Evolutionary conservation across 2,797 vertebrate species (phyloP), one percentile per base, ranked within the genome.

Genomic region (Ambastaia sidthimunki): DNA sequence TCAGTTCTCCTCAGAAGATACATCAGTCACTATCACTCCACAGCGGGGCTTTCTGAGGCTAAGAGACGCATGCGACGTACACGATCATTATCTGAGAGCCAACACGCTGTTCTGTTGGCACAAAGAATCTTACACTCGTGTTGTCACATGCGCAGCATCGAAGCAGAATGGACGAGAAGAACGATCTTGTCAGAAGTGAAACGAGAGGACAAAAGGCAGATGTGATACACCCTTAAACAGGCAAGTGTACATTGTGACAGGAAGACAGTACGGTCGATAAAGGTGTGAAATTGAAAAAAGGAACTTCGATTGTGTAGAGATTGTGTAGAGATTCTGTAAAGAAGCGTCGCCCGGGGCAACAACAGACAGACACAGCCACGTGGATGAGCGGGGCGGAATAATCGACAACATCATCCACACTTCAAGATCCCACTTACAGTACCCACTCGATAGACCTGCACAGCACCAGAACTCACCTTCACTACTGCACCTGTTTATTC

Each of bases 1-100:
- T 80, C 80, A 86, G 90, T 88, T 89, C 82, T 63, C 74, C 74
- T 67, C 84, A 82, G 57, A 83, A 88, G 74, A 83, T n/a, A 60
- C 57, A 48, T 62, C 28, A 28, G 21, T 44, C 25, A 25, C 21
- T 63, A 28, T 54, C 25, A 74, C 41, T 78, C 62, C 77, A 62
- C 70, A 68, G 63, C 74, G 28, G 76, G 76, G 85, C 6, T 78
- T 69, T 71, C 37, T 72, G 37, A 41, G 48, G 55, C 71, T 47
- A 50, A 54, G 48, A 37, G 74, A 74, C 70, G 67, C n/a, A 2
- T 13, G 50, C 47, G 52, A 71, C 6, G 28, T 44, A 50, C 48
- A 60, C 15, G 19, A 68, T 77, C 47, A 50, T 78, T 77, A 77
- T 77, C 70, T 78, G 52, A 50, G 41, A 72, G 68, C 37, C 15